Percentiles rank a stretch among this genome's conserved stretches.
phyloP scores from a whole-genome alignment of 2,113 vertebrate species.

The cattle (Bos taurus) region DNA sequence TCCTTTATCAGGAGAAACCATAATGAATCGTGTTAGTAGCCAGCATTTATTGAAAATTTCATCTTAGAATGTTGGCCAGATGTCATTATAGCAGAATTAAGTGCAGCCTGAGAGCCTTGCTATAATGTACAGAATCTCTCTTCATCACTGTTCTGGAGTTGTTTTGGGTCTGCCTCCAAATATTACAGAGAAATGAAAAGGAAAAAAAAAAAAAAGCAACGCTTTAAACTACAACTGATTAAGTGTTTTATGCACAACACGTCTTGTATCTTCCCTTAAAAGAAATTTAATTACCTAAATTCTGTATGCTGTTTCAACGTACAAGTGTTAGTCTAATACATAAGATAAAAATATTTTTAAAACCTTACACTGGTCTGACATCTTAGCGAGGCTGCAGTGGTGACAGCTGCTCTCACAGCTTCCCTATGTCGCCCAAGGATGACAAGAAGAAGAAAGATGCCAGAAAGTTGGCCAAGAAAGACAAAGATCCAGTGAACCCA shows the following conservation, averaged over 20 bases:
- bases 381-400: background rate
- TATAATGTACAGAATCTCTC: slow-evolving; percentile 27
- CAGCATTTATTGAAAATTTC: slow-evolving; percentile 63
- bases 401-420: background rate
- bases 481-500: background rate
- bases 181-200: slow-evolving; percentile 24
- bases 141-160: background rate
- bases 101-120: slow-evolving; percentile 32
- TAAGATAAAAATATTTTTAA: slow-evolving; percentile 35
- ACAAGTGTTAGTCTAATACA: slow-evolving; percentile 13
- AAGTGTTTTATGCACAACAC: background rate
- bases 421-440: background rate
- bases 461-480: background rate
- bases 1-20: slow-evolving; percentile 50
- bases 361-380: background rate
- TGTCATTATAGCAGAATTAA: slow-evolving; percentile 61
- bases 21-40: slow-evolving; percentile 59
- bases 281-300: slow-evolving; percentile 18
- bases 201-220: background rate
- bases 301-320: background rate
- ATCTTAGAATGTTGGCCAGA: slow-evolving; percentile 55
- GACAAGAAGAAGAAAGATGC: background rate
- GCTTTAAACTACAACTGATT: background rate
- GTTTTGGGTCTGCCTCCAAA: slow-evolving; percentile 13
- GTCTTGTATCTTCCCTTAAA: slow-evolving; percentile 34